Percentiles rank a stretch among this genome's conserved stretches.
Conservation (phyloP, 2,797 vertebrate species). For the Knipowitschia caucasica region DNA sequence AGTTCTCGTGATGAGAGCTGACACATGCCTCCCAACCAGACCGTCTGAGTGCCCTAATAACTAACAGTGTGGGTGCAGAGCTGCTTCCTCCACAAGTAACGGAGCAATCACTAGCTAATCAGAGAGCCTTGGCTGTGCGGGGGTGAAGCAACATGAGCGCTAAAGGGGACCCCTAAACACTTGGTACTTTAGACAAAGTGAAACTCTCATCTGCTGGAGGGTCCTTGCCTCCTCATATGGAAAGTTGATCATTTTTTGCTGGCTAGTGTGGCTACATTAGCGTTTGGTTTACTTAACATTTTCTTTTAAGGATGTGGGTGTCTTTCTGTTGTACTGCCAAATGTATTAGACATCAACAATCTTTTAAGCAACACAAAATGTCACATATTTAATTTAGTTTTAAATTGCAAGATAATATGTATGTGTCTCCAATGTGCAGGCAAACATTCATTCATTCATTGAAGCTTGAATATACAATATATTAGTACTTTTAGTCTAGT, state of each 20-base stretch:
- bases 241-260: slow-evolving; percentile 12
- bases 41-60: slow-evolving; percentile 44
- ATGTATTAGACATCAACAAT: slow-evolving; percentile 13
- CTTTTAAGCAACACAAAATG: slow-evolving; percentile 4
- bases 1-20: slow-evolving; percentile 41
- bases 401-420: neutral
- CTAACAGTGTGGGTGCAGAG: slow-evolving; percentile 57
- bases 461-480: too few relatives aligned
- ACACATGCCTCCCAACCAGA: slow-evolving; percentile 50
- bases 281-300: slow-evolving; percentile 4
- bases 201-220: slow-evolving; percentile 21
- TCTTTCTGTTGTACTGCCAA: slow-evolving; percentile 10
- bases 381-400: slow-evolving; percentile 2
- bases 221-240: slow-evolving; percentile 13
- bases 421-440: too few relatives aligned
- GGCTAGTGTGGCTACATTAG: slow-evolving; percentile 4
- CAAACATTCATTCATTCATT: too few relatives aligned
- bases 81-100: slow-evolving; percentile 43
- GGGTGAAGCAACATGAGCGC: slow-evolving; percentile 51
- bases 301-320: slow-evolving; percentile 16
- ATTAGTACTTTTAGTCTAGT: too few relatives aligned
- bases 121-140: slow-evolving; percentile 53
- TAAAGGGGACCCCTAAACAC: slow-evolving; percentile 54
- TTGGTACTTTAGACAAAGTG: slow-evolving; percentile 51
- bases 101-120: slow-evolving; percentile 65